A percentile compares a stretch with the other conserved stretches of the same genome.
Evolutionary conservation across 2,888 invertebrate genomes (phyloP).

Genomic region (Lasioglossum morio): DNA sequence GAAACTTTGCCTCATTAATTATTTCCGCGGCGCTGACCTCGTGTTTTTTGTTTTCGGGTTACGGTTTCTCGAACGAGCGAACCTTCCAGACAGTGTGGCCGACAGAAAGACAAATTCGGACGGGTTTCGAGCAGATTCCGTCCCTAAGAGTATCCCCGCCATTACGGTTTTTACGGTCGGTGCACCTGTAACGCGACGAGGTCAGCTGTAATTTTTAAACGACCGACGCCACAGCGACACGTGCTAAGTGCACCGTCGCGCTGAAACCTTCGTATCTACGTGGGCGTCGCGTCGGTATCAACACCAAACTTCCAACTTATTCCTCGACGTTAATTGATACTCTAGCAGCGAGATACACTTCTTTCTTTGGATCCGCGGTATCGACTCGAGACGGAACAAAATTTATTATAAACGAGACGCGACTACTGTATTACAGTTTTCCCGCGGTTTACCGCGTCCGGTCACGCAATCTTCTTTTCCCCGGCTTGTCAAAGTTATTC

Average conservation of each 20-base stretch:
- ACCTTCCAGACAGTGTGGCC: background rate
- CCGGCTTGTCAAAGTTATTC: background rate
- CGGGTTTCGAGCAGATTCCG: background rate
- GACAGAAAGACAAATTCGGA: background rate
- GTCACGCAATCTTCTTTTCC: background rate
- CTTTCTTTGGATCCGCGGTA: background rate
- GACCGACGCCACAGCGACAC: background rate
- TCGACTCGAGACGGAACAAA: background rate
- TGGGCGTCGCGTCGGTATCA: background rate
- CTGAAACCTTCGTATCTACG: background rate
- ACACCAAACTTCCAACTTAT: background rate
- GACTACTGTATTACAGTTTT: background rate
- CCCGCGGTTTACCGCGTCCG: background rate
- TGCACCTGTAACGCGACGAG: background rate
- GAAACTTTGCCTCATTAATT: background rate
- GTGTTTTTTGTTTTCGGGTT: background rate
- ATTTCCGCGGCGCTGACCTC: background rate
- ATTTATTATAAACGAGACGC: background rate
- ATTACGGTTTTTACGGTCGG: background rate
- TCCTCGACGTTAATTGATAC: background rate
- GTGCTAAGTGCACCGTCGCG: background rate
- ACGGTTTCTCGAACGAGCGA: background rate
- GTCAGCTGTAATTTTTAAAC: slow-evolving; percentile 18
- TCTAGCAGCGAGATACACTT: background rate
- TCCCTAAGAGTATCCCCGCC: background rate